phyloP scores from a whole-genome alignment of 2,113 vertebrate genomes.

The Mormoops blainvillei region DNA sequence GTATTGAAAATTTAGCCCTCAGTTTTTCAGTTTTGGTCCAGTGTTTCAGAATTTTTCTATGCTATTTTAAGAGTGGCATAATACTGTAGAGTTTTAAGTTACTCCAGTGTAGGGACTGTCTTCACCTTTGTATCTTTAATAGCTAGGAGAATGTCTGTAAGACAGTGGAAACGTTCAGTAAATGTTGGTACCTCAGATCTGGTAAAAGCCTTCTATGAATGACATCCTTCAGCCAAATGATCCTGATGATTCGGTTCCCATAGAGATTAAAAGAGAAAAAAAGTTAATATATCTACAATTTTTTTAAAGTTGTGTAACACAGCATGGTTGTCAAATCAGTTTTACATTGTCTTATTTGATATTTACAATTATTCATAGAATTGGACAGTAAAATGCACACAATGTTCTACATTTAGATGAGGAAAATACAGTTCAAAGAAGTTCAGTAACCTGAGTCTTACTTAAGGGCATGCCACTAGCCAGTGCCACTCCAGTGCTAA shows the following conservation, averaged over 20 bases:
- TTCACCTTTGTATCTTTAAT: background rate
- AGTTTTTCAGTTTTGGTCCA: background rate
- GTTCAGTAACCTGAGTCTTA: background rate
- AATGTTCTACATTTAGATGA: background rate
- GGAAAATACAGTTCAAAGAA: background rate
- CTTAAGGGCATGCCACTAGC: background rate
- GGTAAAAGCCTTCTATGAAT: background rate
- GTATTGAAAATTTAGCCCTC: background rate
- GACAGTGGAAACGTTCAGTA: background rate
- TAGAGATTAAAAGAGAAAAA: background rate
- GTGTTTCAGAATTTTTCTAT: background rate
- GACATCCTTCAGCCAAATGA: background rate
- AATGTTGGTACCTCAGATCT: background rate
- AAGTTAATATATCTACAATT: background rate
- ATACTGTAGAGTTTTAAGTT: background rate
- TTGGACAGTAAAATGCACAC: background rate
- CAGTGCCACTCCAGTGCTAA: background rate
- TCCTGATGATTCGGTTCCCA: background rate
- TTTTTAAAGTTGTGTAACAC: background rate
- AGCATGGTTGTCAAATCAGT: background rate
- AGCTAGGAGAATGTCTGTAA: background rate
- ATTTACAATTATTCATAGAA: background rate
- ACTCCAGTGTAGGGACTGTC: background rate
- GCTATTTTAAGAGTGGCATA: slow-evolving; percentile 2
- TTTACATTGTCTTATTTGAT: background rate